Evolutionary conservation across 2,113 vertebrate species (phyloP).

Genomic region (Tonatia bakeri): DNA sequence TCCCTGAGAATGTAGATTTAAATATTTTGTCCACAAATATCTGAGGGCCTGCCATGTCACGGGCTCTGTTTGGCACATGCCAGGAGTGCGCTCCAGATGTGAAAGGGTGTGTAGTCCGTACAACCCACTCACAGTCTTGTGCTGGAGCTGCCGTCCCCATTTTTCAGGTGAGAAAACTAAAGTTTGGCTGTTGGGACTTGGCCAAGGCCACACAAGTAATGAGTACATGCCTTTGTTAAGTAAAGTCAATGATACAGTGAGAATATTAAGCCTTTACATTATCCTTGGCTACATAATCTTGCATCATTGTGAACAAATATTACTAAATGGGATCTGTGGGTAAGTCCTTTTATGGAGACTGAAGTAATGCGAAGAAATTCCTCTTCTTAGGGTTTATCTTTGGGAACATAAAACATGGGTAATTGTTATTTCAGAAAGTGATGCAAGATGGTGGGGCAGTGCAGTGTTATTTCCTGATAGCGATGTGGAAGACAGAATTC

Average conservation of each 20-base stretch:
- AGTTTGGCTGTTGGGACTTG: conserved; percentile 6
- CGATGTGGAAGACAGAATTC: background rate
- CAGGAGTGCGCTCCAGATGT: background rate
- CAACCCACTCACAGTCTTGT: background rate
- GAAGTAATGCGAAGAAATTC: background rate
- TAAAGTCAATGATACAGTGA: background rate
- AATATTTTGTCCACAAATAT: conserved; percentile 14
- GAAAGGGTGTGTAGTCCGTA: background rate
- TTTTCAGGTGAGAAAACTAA: conserved; percentile 39
- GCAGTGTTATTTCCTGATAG: background rate
- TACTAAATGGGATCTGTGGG: background rate
- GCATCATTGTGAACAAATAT: background rate
- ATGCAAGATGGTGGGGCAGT: background rate
- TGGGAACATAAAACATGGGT: background rate
- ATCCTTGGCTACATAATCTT: background rate
- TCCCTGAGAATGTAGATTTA: background rate
- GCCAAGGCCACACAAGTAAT: background rate
- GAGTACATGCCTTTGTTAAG: background rate
- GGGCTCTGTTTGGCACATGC: background rate
- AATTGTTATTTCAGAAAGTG: conserved; percentile 16
- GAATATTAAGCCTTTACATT: background rate
- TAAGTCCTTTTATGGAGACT: conserved; percentile 3
- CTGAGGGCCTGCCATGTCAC: background rate
- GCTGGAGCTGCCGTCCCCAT: background rate
- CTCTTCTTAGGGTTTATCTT: conserved; percentile 9